phyloP scores from a whole-genome alignment of 2,797 vertebrate genomes.

The Synanceia verrucosa region DNA sequence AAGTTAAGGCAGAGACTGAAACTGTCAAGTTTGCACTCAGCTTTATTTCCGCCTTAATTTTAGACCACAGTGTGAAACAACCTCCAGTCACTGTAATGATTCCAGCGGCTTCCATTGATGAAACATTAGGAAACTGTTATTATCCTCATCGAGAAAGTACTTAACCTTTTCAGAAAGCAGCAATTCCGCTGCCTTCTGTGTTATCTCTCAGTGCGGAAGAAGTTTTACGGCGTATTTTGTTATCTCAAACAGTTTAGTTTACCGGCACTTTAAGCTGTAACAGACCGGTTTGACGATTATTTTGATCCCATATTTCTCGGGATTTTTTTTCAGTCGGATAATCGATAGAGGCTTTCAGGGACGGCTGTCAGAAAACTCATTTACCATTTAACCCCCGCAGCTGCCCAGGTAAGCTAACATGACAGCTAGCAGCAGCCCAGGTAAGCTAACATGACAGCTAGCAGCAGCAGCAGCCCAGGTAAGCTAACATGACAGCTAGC shows the following conservation, averaged over 20 bases:
- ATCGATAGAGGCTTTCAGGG: too few relatives aligned
- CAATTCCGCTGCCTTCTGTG: neutral
- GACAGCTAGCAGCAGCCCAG: too few relatives aligned
- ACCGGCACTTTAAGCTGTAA: neutral
- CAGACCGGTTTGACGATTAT: neutral
- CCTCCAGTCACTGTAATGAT: neutral
- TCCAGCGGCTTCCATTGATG: neutral
- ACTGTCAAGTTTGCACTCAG: neutral
- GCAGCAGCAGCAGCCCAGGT: too few relatives aligned
- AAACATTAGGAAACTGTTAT: neutral
- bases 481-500: too few relatives aligned
- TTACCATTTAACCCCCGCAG: too few relatives aligned
- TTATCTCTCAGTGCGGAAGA: neutral
- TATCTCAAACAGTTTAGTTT: neutral
- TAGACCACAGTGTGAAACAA: neutral
- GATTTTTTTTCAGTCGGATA: too few relatives aligned
- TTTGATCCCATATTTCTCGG: neutral
- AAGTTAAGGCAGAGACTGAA: neutral
- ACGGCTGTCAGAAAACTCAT: neutral
- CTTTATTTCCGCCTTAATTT: slow-evolving; percentile 34
- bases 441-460: too few relatives aligned
- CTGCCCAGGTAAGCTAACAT: too few relatives aligned
- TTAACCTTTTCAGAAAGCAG: neutral
- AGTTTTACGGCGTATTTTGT: neutral
- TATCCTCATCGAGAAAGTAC: accelerated